A percentile compares a stretch with the other conserved stretches of the same genome.
phyloP scores from a whole-genome alignment of 35 echinoderm and acorn worm genomes.

The Strongylocentrotus purpuratus region DNA sequence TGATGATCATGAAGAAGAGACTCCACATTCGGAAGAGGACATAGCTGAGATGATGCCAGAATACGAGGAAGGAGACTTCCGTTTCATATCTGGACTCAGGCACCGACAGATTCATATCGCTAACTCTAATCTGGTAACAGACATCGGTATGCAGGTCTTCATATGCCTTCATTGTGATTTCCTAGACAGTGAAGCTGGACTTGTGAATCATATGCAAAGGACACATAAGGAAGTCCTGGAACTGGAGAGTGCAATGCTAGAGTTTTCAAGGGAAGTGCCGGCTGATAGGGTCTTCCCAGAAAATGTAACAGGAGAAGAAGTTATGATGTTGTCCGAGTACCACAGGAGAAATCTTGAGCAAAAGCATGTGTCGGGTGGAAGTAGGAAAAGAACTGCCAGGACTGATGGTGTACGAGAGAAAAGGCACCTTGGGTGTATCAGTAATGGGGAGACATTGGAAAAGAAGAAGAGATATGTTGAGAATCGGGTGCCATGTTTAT shows the following conservation, averaged over 20 bases:
- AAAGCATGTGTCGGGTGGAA: neutral
- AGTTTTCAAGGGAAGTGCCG: neutral
- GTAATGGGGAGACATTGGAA: neutral
- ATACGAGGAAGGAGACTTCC: constrained; percentile 13
- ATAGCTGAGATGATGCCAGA: neutral
- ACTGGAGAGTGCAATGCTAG: neutral
- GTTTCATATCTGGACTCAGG: constrained; percentile 29
- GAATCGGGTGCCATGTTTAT: constrained; percentile 31
- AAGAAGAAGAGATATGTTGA: constrained; percentile 41
- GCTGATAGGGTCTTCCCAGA: constrained; percentile 7
- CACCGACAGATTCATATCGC: constrained; percentile 29
- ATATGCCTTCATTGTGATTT: constrained; percentile 49
- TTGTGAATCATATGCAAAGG: constrained; percentile 30
- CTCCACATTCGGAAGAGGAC: neutral
- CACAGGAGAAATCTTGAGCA: constrained; percentile 32
- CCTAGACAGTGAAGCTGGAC: constrained; percentile 25
- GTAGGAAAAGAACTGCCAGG: neutral
- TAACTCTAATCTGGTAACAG: constrained; percentile 1
- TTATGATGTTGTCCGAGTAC: constrained; percentile 25
- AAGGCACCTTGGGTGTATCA: neutral
- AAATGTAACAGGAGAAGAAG: constrained; percentile 35
- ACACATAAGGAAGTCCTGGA: neutral
- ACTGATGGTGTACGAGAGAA: constrained; percentile 3
- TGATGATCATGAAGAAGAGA: neutral
- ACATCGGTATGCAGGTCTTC: constrained; percentile 35